phyloP scores from a whole-genome alignment of 2,888 invertebrate species.

The Amaurobius ferox region DNA sequence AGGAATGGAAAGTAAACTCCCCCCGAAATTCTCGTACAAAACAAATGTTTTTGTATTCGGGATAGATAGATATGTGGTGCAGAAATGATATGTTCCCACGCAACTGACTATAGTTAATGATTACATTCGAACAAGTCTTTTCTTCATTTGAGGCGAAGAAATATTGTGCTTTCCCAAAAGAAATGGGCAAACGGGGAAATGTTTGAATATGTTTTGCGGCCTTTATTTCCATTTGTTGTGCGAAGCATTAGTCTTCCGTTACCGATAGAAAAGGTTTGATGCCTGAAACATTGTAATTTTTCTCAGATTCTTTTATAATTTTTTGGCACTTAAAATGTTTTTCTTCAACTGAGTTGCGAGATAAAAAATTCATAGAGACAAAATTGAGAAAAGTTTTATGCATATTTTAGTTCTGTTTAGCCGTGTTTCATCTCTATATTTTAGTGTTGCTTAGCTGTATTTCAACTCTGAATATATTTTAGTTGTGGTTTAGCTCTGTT shows the following conservation, averaged over 20 bases:
- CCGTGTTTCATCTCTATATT: no score
- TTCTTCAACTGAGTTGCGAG: background rate
- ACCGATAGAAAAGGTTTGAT: slow-evolving; percentile 24
- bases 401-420: no score
- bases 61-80: slow-evolving; percentile 49
- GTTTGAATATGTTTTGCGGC: slow-evolving; percentile 65
- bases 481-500: no score
- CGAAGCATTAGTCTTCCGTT: slow-evolving; percentile 53
- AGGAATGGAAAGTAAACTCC: slow-evolving; percentile 21
- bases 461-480: no score
- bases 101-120: slow-evolving; percentile 69
- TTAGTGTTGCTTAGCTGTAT: no score
- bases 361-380: background rate
- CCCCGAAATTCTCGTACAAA: slow-evolving; percentile 34
- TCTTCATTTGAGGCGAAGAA: slow-evolving; percentile 68
- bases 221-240: slow-evolving; percentile 66
- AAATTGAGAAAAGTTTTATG: background rate
- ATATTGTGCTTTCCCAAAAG: slow-evolving; percentile 60
- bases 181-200: slow-evolving; percentile 36
- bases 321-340: slow-evolving; percentile 3
- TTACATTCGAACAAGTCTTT: slow-evolving; percentile 63
- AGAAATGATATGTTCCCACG: slow-evolving; percentile 68
- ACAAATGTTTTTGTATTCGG: slow-evolving; percentile 51
- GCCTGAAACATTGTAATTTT: background rate
- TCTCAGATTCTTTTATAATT: background rate